Percentiles rank a stretch among this genome's conserved stretches.
These are phyloP conservation scores for Macaria notata DNA, from an alignment of 2,888 invertebrate genomes.

Conservation along the genomic window DNA sequence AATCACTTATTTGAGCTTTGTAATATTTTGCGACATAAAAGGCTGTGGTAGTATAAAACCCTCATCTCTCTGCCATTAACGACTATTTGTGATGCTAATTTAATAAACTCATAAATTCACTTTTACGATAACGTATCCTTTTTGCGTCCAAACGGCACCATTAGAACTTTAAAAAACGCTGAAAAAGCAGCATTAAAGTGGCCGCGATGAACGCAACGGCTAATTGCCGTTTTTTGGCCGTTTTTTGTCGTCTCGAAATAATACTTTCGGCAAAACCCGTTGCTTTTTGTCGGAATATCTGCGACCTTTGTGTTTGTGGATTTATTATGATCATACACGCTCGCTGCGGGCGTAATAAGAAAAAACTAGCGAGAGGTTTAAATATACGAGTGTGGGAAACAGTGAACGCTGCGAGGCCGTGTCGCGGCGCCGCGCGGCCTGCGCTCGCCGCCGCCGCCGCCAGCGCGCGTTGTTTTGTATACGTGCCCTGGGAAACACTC, in stretches of 20 bases:
- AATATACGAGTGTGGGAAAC: slow-evolving; percentile 34
- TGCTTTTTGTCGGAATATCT: slow-evolving; percentile 47
- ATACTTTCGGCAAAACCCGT: slow-evolving; percentile 45
- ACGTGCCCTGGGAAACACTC: too few relatives aligned
- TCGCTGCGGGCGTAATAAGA: slow-evolving; percentile 40
- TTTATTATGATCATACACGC: slow-evolving; percentile 52
- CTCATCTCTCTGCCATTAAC: neutral
- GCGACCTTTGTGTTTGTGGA: slow-evolving; percentile 50
- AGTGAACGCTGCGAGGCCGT: slow-evolving; percentile 9
- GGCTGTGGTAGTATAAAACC: too few relatives aligned
- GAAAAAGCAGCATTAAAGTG: slow-evolving; percentile 39
- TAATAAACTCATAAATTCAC: slow-evolving; percentile 14
- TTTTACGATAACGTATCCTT: slow-evolving; percentile 18
- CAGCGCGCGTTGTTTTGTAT: too few relatives aligned
- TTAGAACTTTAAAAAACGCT: slow-evolving; percentile 26
- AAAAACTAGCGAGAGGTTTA: slow-evolving; percentile 46
- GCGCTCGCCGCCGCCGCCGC: too few relatives aligned
- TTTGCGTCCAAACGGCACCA: slow-evolving; percentile 10
- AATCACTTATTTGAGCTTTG: too few relatives aligned
- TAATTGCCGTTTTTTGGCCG: slow-evolving; percentile 52
- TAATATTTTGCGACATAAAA: too few relatives aligned
- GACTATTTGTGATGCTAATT: slow-evolving; percentile 14
- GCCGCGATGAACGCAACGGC: slow-evolving; percentile 38
- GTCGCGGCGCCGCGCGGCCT: neutral
- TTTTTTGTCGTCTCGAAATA: slow-evolving; percentile 39